These are phyloP conservation scores for Agrochola lota DNA, from an alignment of 2,888 invertebrate species.

Conservation along the genomic window DNA sequence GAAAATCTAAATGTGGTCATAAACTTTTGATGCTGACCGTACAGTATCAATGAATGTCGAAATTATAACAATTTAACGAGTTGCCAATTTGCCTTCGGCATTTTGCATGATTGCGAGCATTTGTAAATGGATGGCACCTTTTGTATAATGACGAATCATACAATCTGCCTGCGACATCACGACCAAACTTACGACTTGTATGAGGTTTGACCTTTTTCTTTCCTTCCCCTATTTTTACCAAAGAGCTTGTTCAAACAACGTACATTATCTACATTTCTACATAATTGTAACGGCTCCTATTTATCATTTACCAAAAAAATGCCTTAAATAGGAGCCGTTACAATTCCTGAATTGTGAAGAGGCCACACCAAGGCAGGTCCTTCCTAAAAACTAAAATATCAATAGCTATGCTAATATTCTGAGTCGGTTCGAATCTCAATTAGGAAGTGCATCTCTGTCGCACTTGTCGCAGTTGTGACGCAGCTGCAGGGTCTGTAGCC, in stretches of 20 bases:
- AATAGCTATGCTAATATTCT: neutral
- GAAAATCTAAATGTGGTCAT: too few species aligned
- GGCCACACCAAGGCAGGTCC: neutral
- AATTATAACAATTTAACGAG: too few species aligned
- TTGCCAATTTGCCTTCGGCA: too few species aligned
- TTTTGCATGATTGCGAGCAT: too few species aligned
- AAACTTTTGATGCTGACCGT: too few species aligned
- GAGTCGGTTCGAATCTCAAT: conserved; percentile 13
- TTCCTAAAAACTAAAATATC: neutral
- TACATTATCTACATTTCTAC: neutral
- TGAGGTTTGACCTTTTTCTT: neutral
- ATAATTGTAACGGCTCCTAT: too few species aligned
- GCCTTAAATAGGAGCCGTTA: neutral
- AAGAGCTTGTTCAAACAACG: neutral
- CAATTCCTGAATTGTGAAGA: neutral
- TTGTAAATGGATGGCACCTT: too few species aligned
- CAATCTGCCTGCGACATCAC: too few species aligned
- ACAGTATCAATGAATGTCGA: too few species aligned
- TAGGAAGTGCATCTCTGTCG: conserved; percentile 27
- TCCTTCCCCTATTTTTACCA: neutral
- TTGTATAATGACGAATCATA: too few species aligned
- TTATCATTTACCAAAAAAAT: too few species aligned
- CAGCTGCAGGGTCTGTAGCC: conserved; percentile 12
- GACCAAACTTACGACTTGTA: neutral
- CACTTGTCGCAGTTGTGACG: conserved; percentile 15